Evolutionary conservation across 2,113 vertebrate species (phyloP), one percentile per base, ranked within the genome.

Genomic region (Oreochromis spilurus): DNA sequence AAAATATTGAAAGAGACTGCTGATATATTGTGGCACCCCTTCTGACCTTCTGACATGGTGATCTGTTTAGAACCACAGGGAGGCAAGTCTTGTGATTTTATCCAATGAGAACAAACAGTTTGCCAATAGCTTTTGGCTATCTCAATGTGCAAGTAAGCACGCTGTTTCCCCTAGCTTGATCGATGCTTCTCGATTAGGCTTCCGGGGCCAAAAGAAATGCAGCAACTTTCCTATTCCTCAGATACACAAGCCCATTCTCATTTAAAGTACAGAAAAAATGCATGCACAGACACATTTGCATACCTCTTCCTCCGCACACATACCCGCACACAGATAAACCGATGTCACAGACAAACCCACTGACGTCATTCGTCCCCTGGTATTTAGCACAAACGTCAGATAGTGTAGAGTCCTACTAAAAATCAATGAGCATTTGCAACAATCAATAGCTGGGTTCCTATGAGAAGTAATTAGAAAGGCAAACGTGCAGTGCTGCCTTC

Each of bases 391-490:
- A 87, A 87, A 92, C 82, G 85, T 94, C 90, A 93, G 84, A 93
- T 58, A 82, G 89, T 86, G 84, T 81, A 84, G 87, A 87, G 92
- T 81, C 83, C 65, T 55, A 81, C 85, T 79, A 81, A 90, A 93
- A 94, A 95, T 95, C 93, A 87, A 95, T 95, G 62, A 24, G 88
- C 91, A 93, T 95, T 93, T 93, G 94, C 93, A 95, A 91, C 87
- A 92, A 94, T 95, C 95, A 90, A 95, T 95, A 57, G 50, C 60
- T 12, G 67, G 87, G 86, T 92, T 95, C 93, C 94, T 90, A 92
- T 93, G 92, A 95, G 93, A 91, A 92, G 94, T 94, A 93, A 95
- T 95, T 95, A 95, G 89, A 93, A 93, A 94, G 91, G 91, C 90
- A 95, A 93, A 93, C 91, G 92, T 79, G 88, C 79, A 57, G 81